Percentiles rank a stretch among this genome's conserved stretches.
Conservation (phyloP, 2,797 vertebrate species). For the Phalanger gymnotis region DNA sequence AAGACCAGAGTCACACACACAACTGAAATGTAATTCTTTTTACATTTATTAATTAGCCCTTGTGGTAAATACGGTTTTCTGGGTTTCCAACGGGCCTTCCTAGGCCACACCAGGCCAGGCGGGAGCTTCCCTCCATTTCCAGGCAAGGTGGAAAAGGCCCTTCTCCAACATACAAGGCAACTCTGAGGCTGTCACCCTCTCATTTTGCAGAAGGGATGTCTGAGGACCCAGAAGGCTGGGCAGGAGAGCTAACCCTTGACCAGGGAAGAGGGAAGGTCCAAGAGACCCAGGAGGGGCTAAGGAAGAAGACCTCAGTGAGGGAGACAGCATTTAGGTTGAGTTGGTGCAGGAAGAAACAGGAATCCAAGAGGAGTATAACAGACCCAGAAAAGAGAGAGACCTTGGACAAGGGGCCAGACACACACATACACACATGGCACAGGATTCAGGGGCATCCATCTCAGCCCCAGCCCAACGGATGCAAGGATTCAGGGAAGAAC, state of each 20-base stretch:
- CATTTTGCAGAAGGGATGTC: neutral
- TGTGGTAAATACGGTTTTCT: neutral
- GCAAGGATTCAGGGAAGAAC: constrained; percentile 64
- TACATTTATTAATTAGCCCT: neutral
- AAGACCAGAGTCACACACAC: neutral
- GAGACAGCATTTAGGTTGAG: neutral
- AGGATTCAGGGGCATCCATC: neutral
- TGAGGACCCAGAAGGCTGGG: neutral
- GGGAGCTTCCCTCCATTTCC: neutral
- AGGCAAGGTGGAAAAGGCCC: neutral
- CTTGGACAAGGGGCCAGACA: neutral
- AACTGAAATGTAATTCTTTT: neutral
- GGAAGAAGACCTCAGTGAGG: accelerated
- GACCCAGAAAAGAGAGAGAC: neutral
- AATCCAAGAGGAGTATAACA: no score
- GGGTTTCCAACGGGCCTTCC: neutral
- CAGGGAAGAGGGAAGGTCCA: neutral
- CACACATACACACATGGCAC: neutral
- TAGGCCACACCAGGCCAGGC: neutral
- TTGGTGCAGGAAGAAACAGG: accelerated
- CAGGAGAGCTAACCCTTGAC: no score
- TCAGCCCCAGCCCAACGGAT: neutral
- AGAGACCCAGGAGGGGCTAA: accelerated
- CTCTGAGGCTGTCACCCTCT: neutral
- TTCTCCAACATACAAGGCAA: neutral